phyloP scores from a whole-genome alignment of 2,888 invertebrate species.

The Opisthograptis luteolata region DNA sequence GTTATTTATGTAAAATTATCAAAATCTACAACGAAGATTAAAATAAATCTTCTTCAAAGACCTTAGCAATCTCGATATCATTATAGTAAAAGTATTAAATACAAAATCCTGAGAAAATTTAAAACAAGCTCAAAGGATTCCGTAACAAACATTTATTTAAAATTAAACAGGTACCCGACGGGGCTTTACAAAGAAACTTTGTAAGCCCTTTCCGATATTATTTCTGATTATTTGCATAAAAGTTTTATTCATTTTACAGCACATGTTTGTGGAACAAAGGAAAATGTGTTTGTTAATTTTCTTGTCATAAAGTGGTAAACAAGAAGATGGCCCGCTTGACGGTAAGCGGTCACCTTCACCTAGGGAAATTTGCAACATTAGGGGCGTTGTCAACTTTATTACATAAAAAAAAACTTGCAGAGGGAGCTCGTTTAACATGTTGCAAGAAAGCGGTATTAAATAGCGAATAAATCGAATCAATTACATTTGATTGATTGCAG shows the following conservation, averaged over 20 bases:
- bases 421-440: too few relatives aligned
- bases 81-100: constrained; percentile 19
- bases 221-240: constrained; percentile 38
- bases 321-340: too few relatives aligned
- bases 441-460: too few relatives aligned
- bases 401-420: too few relatives aligned
- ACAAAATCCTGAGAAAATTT: constrained; percentile 31
- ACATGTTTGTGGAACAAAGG: too few relatives aligned
- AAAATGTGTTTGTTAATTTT: too few relatives aligned
- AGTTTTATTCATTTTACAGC: constrained; percentile 19
- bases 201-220: constrained; percentile 39
- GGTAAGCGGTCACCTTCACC: too few relatives aligned
- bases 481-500: too few relatives aligned
- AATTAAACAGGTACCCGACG: constrained; percentile 38
- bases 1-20: constrained; percentile 1
- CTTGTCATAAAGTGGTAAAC: too few relatives aligned
- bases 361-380: too few relatives aligned
- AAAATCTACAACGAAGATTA: constrained; percentile 2
- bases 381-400: too few relatives aligned
- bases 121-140: constrained; percentile 39
- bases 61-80: constrained; percentile 16
- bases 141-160: constrained; percentile 40
- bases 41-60: constrained; percentile 15
- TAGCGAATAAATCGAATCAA: too few relatives aligned
- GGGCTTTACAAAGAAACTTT: constrained; percentile 36